Evolutionary conservation across 2,888 invertebrate species (phyloP).

Genomic region (Cantharis rustica): DNA sequence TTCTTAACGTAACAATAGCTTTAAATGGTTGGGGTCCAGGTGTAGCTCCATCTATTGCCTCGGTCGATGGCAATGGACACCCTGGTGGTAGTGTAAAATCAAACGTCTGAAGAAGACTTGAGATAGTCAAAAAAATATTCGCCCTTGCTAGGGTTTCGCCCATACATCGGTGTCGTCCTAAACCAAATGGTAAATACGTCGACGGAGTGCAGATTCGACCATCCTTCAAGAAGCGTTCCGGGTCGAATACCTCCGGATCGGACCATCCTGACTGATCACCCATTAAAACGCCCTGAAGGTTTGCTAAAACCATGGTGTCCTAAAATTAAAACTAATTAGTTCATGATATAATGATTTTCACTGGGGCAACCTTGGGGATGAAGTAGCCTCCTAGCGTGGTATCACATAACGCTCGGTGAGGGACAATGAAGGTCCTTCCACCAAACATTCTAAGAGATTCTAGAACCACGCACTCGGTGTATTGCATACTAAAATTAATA

Average conservation of each 20-base stretch:
- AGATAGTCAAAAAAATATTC: slow-evolving; percentile 77
- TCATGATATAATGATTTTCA: not conserved
- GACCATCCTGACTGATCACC: slow-evolving; percentile 66
- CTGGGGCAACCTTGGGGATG: slow-evolving; percentile 72
- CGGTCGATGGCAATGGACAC: slow-evolving; percentile 65
- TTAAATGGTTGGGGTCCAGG: slow-evolving; percentile 75
- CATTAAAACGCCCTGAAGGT: slow-evolving; percentile 75
- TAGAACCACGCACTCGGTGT: slow-evolving; percentile 76
- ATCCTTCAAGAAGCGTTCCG: slow-evolving; percentile 73
- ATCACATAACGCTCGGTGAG: slow-evolving; percentile 76
- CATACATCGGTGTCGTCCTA: slow-evolving; percentile 80
- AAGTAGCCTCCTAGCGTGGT: slow-evolving; percentile 72
- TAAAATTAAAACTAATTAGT: slow-evolving; percentile 48
- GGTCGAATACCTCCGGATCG: slow-evolving; percentile 73
- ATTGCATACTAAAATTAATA: slow-evolving; percentile 70
- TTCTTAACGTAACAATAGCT: slow-evolving; percentile 61
- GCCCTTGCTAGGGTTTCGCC: slow-evolving; percentile 79
- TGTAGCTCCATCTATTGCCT: slow-evolving; percentile 78
- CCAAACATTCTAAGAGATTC: slow-evolving; percentile 82
- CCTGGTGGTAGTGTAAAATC: slow-evolving; percentile 69
- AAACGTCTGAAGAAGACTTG: slow-evolving; percentile 75
- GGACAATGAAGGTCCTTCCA: slow-evolving; percentile 77
- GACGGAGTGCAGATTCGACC: slow-evolving; percentile 66
- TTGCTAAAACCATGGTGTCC: slow-evolving; percentile 81
- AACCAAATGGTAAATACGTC: slow-evolving; percentile 76